phyloP scores from a whole-genome alignment of 2,888 invertebrate species.

The Drosophila leonis region DNA sequence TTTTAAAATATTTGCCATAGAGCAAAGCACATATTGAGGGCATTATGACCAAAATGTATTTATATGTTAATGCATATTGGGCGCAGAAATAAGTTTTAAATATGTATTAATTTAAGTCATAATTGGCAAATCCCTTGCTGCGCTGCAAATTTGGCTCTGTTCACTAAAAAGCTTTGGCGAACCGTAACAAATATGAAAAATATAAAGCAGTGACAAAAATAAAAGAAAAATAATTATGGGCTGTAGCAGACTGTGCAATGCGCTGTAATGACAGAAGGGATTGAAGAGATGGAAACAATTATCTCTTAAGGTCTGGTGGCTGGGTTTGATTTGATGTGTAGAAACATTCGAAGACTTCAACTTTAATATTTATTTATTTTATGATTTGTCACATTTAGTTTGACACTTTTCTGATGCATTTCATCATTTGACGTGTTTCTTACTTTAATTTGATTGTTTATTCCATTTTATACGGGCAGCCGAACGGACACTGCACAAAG shows the following conservation, averaged over 20 bases:
- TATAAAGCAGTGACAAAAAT: constrained; percentile 5
- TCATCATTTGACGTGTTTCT: not conserved
- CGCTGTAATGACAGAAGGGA: not conserved
- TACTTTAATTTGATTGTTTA: not conserved
- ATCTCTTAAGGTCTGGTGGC: too few species aligned
- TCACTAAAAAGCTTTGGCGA: constrained; percentile 27
- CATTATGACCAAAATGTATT: not conserved
- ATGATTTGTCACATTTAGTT: too few species aligned
- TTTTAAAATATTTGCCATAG: not conserved
- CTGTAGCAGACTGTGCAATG: not conserved
- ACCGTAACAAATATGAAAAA: constrained; percentile 21
- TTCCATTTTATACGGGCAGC: not conserved
- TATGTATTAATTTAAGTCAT: constrained; percentile 66
- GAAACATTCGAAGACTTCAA: too few species aligned
- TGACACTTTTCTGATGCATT: too few species aligned
- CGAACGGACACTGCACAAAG: constrained; percentile 1
- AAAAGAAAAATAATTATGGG: not conserved
- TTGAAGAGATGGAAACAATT: not conserved
- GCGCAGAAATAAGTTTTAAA: constrained; percentile 27
- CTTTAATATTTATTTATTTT: too few species aligned
- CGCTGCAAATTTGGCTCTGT: constrained; percentile 7
- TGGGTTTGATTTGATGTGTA: too few species aligned
- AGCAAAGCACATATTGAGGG: not conserved
- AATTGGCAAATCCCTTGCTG: constrained; percentile 63
- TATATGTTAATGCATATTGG: constrained; percentile 8